Evolutionary conservation across 2,113 vertebrate genomes (phyloP).

Genomic region (Bungarus multicinctus): DNA sequence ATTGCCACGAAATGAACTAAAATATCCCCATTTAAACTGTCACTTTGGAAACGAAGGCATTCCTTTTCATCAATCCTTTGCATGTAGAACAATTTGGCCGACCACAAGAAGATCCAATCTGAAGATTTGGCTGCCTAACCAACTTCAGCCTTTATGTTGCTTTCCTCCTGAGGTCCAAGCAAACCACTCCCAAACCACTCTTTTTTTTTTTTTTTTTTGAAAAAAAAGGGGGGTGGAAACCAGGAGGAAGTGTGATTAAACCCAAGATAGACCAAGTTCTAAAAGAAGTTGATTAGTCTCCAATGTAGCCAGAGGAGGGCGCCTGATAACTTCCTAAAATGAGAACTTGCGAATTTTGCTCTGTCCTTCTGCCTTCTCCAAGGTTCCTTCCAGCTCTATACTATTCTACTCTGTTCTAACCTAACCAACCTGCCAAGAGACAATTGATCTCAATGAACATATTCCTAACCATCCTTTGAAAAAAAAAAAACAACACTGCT

Average conservation of each 20-base stretch:
- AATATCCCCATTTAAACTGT: background rate
- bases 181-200: background rate
- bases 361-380: background rate
- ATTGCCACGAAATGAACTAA: background rate
- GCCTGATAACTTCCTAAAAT: background rate
- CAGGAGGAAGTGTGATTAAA: background rate
- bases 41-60: background rate
- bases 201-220: background rate
- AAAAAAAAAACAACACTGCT: background rate
- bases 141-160: background rate
- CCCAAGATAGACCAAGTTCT: background rate
- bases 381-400: too few relatives aligned
- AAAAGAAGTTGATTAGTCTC: background rate
- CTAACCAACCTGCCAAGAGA: too few relatives aligned
- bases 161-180: background rate
- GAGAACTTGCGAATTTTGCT: too few relatives aligned
- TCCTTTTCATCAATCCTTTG: background rate
- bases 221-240: background rate
- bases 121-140: background rate
- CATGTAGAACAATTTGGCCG: background rate
- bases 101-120: background rate
- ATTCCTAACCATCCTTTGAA: too few relatives aligned
- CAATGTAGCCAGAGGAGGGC: background rate
- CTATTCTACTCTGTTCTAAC: too few relatives aligned
- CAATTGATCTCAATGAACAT: too few relatives aligned